phyloP scores from a whole-genome alignment of 92 coral and sea anemone species.

The Porites evermanni region DNA sequence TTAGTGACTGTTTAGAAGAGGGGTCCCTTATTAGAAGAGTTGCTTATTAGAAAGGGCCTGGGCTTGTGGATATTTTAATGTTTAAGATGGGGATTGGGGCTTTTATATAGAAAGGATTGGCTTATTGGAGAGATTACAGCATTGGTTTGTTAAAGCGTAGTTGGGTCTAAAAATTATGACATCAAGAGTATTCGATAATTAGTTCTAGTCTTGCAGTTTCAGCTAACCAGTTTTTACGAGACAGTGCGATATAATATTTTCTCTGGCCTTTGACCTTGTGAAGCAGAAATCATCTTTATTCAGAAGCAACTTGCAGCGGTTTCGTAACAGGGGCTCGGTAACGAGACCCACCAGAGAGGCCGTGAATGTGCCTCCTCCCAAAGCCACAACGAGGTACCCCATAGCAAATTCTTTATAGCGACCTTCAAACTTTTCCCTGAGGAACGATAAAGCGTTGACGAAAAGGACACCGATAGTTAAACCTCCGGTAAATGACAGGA shows the following conservation, averaged over 20 bases:
- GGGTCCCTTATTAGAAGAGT: no score
- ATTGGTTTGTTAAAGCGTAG: no score
- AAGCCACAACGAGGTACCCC: conserved; percentile 87
- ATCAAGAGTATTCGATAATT: no score
- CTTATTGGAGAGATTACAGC: no score
- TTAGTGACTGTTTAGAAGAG: no score
- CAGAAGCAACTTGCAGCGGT: conserved; percentile 70
- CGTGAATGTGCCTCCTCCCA: conserved; percentile 82
- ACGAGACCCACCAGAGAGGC: conserved; percentile 81
- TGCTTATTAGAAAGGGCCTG: no score
- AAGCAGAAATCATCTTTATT: conserved; percentile 79
- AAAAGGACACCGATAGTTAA: conserved; percentile 71
- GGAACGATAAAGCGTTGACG: conserved; percentile 72
- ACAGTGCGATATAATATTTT: conserved; percentile 74
- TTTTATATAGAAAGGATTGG: no score
- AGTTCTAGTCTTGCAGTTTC: no score
- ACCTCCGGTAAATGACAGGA: conserved; percentile 85
- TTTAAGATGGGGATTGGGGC: no score
- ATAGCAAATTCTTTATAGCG: conserved; percentile 82
- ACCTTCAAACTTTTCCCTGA: conserved; percentile 78
- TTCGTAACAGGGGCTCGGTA: conserved; percentile 79
- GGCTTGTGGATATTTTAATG: no score
- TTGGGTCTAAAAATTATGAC: no score
- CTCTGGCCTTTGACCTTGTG: conserved; percentile 79
- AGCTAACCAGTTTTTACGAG: conserved; percentile 32